phyloP scores from a whole-genome alignment of 92 coral and sea anemone genomes.

The Montipora capitata region DNA sequence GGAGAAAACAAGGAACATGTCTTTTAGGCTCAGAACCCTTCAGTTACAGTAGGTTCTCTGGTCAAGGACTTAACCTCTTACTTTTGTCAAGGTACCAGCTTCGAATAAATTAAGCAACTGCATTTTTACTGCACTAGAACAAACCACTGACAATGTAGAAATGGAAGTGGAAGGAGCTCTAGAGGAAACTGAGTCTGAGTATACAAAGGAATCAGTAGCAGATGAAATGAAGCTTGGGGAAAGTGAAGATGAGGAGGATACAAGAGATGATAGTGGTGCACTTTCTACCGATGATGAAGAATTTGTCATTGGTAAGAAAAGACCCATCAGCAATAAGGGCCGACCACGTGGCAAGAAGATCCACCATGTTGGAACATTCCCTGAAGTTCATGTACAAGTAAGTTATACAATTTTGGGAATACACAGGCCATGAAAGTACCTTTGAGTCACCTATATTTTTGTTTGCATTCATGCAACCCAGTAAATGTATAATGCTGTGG shows the following conservation, averaged over 20 bases:
- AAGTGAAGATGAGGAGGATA: conserved; percentile 78
- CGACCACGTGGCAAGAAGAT: conserved; percentile 84
- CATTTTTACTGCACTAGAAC: conserved; percentile 5
- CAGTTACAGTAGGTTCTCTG: not conserved
- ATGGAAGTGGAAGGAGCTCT: conserved; percentile 37
- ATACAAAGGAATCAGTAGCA: conserved; percentile 37
- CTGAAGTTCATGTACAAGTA: conserved; percentile 48
- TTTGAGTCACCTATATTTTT: too few species aligned
- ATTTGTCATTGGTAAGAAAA: conserved; percentile 56
- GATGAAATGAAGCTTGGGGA: conserved; percentile 66
- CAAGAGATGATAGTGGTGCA: conserved; percentile 68
- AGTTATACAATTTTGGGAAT: not conserved
- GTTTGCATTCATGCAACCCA: too few species aligned
- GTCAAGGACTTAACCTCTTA: not conserved
- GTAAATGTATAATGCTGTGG: too few species aligned
- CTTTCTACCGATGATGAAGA: conserved; percentile 91
- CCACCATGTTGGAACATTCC: conserved; percentile 31
- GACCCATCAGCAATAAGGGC: conserved; percentile 64
- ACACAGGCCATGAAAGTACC: too few species aligned
- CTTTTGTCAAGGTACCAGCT: not conserved
- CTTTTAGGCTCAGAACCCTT: not conserved
- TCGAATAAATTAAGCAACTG: not conserved
- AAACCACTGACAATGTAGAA: conserved; percentile 13
- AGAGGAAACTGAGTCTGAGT: conserved; percentile 74
- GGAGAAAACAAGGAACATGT: too few species aligned